Evolutionary conservation across 2,113 vertebrate species (phyloP).

Genomic region (Bucco capensis): DNA sequence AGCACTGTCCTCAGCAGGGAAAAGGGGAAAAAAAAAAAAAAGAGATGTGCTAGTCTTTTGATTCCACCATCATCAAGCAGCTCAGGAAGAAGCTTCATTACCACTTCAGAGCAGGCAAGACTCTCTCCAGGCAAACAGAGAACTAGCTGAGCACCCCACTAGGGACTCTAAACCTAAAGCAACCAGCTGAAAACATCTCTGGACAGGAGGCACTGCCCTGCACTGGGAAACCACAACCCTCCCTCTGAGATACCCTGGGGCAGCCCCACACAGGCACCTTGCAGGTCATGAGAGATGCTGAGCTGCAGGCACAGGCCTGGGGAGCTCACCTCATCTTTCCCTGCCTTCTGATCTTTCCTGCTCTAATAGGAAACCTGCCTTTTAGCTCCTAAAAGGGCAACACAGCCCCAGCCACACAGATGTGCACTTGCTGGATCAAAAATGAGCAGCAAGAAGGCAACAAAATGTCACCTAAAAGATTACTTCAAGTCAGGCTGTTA

Average conservation of each 20-base stretch:
- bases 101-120: neutral
- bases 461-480: neutral
- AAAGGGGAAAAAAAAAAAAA: neutral
- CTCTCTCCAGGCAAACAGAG: neutral
- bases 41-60: neutral
- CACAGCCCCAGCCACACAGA: neutral
- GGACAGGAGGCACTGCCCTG: neutral
- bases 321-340: neutral
- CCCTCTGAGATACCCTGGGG: neutral
- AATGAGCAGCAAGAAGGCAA: neutral
- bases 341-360: neutral
- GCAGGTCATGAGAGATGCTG: accelerated
- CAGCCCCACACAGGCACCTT: neutral
- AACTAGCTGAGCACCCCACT: neutral
- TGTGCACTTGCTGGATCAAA: neutral
- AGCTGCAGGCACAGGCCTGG: neutral
- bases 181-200: neutral
- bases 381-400: neutral
- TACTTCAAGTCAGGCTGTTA: neutral
- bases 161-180: neutral
- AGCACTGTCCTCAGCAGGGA: neutral
- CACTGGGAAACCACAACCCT: neutral
- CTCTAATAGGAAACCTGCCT: too few species aligned
- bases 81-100: neutral
- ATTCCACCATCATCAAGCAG: neutral